phyloP scores from a whole-genome alignment of 2,113 vertebrate species.

The Bettongia penicillata region DNA sequence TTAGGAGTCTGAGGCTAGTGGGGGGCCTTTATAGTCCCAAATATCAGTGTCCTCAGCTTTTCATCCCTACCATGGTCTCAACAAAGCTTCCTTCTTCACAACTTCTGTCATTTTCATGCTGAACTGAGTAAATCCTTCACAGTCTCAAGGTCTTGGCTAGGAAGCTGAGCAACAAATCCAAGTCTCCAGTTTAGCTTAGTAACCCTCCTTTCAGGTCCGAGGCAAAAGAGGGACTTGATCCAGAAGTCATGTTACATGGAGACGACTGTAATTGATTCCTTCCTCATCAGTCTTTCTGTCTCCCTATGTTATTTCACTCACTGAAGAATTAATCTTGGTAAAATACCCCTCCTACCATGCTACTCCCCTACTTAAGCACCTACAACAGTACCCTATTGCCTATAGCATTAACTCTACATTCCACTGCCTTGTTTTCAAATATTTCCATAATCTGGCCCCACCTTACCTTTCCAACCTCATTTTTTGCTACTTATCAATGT shows the following conservation, averaged over 20 bases:
- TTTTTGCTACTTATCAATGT: not conserved
- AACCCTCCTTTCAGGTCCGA: not conserved
- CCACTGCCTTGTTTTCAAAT: not conserved
- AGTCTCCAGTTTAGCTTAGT: not conserved
- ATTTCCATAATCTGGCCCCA: not conserved
- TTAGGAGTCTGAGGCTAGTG: not conserved
- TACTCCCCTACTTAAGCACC: constrained; percentile 8
- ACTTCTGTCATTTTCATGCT: not conserved
- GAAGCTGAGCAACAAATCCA: not conserved
- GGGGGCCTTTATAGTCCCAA: not conserved
- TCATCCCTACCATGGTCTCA: not conserved
- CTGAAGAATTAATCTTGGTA: constrained; percentile 15
- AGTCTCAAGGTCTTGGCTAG: not conserved
- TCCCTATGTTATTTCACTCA: not conserved
- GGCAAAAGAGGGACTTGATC: not conserved
- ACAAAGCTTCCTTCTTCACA: not conserved
- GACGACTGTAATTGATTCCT: not conserved
- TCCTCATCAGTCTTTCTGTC: not conserved
- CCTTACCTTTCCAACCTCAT: not conserved
- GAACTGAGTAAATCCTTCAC: not conserved
- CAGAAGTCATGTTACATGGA: not conserved
- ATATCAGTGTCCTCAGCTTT: not conserved
- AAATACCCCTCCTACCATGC: not conserved
- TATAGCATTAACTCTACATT: constrained; percentile 26
- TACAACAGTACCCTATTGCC: not conserved